Evolutionary conservation across 35 echinoderm and acorn worm genomes (phyloP).

Genomic region (Ophioderma brevispina): DNA sequence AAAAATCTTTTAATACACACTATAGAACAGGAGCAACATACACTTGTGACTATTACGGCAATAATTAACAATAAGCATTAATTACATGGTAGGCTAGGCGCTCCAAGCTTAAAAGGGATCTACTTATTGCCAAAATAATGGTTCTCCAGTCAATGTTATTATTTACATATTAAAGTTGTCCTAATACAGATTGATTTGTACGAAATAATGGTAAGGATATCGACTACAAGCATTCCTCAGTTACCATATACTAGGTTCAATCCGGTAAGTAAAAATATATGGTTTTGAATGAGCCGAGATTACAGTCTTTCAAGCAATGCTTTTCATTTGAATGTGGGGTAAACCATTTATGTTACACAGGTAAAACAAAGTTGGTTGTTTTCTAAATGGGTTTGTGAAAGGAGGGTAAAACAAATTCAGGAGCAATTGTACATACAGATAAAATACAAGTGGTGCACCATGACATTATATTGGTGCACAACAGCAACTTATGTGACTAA

Average conservation of each 20-base stretch:
- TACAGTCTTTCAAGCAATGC: not conserved
- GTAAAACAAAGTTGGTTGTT: not conserved
- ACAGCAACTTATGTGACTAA: not conserved
- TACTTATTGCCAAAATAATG: not conserved
- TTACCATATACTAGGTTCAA: not conserved
- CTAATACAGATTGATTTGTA: not conserved
- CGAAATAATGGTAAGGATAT: not conserved
- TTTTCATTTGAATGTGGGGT: not conserved
- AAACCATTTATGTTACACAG: not conserved
- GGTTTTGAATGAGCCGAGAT: not conserved
- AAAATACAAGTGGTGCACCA: no score
- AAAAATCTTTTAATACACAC: no score
- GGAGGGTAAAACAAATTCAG: not conserved
- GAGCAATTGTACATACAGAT: not conserved
- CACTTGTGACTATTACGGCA: no score
- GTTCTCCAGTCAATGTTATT: not conserved
- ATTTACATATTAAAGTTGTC: not conserved
- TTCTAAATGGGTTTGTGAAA: not conserved
- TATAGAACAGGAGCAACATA: no score
- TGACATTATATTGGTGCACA: not conserved
- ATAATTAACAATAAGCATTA: no score
- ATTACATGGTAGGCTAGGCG: no score
- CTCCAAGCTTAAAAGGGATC: no score
- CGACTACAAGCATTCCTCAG: not conserved
- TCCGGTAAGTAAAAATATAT: not conserved